phyloP scores from a whole-genome alignment of 2,797 vertebrate species.

The Nannoperca australis region DNA sequence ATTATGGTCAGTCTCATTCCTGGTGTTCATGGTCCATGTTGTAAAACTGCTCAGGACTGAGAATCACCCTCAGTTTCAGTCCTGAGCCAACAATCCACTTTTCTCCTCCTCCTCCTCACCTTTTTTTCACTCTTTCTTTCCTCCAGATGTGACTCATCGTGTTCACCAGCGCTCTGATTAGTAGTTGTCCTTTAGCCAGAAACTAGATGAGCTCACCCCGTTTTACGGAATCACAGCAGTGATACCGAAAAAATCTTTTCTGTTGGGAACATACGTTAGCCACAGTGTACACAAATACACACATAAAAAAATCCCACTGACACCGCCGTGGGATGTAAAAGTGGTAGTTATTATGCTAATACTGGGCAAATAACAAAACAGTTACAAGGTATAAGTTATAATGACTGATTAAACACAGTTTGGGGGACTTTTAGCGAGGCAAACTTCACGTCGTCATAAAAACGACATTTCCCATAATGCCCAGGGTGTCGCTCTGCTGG shows the following conservation, averaged over 20 bases:
- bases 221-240: background rate
- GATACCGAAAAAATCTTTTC: background rate
- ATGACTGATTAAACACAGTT: background rate
- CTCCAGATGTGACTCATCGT: conserved; percentile 73
- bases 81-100: conserved; percentile 26
- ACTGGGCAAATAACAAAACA: rapidly evolving
- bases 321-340: background rate
- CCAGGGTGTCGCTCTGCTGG: rapidly evolving
- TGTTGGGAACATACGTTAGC: no score
- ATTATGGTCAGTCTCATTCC: conserved; percentile 19
- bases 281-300: background rate
- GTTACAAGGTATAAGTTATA: background rate
- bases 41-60: conserved; percentile 46
- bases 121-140: conserved; percentile 19
- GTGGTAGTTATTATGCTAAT: background rate
- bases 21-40: conserved; percentile 48
- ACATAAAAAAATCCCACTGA: background rate
- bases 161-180: conserved; percentile 30
- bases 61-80: conserved; percentile 12
- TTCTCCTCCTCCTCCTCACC: conserved; percentile 13
- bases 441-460: background rate
- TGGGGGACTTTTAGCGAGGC: rapidly evolving
- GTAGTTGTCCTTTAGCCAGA: conserved; percentile 19
- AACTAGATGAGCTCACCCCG: background rate
- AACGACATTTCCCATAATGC: conserved; percentile 63